Conservation (phyloP, 2,888 invertebrate genomes). For the Chrysolina haemoptera region DNA sequence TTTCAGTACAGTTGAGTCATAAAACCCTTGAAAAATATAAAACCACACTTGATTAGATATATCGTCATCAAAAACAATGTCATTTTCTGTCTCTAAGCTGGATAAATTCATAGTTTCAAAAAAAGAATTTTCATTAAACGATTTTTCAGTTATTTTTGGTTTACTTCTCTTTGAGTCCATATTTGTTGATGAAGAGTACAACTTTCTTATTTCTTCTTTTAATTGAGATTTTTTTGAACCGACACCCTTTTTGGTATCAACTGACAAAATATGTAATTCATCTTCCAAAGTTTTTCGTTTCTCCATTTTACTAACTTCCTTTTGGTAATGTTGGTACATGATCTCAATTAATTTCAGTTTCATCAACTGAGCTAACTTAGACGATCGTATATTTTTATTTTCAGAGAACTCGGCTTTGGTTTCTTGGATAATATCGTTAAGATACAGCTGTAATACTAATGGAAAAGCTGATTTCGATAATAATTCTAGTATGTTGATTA, state of each 20-base stretch:
- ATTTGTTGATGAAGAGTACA: slow-evolving; percentile 16
- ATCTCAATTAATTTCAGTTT: slow-evolving; percentile 59
- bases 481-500: slow-evolving; percentile 46
- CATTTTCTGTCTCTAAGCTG: slow-evolving; percentile 48
- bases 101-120: slow-evolving; percentile 24
- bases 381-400: slow-evolving; percentile 2
- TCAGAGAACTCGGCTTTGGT: background rate
- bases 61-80: slow-evolving; percentile 56
- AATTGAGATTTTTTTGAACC: slow-evolving; percentile 11
- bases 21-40: slow-evolving; percentile 57
- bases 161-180: slow-evolving; percentile 34
- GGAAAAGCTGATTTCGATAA: slow-evolving; percentile 41
- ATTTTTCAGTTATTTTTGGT: slow-evolving; percentile 12
- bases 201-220: slow-evolving; percentile 16
- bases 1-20: slow-evolving; percentile 48
- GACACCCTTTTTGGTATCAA: slow-evolving; percentile 46
- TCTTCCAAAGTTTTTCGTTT: slow-evolving; percentile 49
- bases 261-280: slow-evolving; percentile 50
- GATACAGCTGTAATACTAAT: slow-evolving; percentile 27
- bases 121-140: background rate
- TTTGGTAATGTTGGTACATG: slow-evolving; percentile 55
- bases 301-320: slow-evolving; percentile 50
- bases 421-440: slow-evolving; percentile 33
- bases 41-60: slow-evolving; percentile 56
- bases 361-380: slow-evolving; percentile 49